phyloP scores from a whole-genome alignment of 2,888 invertebrate genomes.

The Harpalus rufipes region DNA sequence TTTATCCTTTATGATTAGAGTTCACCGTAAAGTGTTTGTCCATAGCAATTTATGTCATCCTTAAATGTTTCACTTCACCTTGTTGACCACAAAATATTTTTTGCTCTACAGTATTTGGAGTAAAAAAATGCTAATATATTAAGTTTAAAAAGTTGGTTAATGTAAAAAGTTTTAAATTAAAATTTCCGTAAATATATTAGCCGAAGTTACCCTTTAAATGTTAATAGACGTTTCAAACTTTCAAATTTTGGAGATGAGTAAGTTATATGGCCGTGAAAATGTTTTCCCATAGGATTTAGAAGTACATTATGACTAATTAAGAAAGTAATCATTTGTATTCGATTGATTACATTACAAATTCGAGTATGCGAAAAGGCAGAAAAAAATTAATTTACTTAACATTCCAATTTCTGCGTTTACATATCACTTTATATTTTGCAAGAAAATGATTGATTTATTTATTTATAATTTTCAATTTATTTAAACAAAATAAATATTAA shows the following conservation, averaged over 20 bases:
- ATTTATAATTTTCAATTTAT: no score
- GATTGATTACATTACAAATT: constrained; percentile 17
- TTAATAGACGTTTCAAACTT: neutral
- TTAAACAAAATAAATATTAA: no score
- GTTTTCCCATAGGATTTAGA: constrained; percentile 3
- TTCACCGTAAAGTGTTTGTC: constrained; percentile 29
- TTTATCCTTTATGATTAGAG: constrained; percentile 55
- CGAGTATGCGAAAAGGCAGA: neutral
- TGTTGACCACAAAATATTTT: constrained; percentile 36
- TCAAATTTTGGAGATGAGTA: constrained; percentile 13
- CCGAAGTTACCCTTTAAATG: constrained; percentile 19
- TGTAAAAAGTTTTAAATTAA: constrained; percentile 37
- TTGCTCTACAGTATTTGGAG: neutral
- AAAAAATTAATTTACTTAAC: no score
- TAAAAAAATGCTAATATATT: constrained; percentile 3
- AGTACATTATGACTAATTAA: constrained; percentile 8
- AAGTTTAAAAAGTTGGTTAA: constrained; percentile 23
- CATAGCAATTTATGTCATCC: constrained; percentile 40
- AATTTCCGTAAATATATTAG: constrained; percentile 27
- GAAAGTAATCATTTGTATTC: constrained; percentile 1
- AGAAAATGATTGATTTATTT: no score
- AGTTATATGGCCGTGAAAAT: constrained; percentile 13
- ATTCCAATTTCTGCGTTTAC: no score
- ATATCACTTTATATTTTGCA: no score
- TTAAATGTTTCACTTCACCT: constrained; percentile 15